phyloP scores from a whole-genome alignment of 2,888 invertebrate genomes.

The Lampropteryx suffumata region DNA sequence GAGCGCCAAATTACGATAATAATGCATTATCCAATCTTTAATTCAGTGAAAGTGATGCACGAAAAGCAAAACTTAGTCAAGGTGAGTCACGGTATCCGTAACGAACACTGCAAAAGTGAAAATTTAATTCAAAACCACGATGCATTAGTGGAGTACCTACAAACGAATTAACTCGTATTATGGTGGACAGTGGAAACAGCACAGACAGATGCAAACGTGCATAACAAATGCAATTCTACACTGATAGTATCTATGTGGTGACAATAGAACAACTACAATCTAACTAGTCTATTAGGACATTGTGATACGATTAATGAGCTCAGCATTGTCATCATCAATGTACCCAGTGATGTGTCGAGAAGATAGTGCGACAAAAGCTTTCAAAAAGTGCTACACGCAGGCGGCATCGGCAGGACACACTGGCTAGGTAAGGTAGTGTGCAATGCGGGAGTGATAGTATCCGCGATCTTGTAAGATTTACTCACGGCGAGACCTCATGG shows the following conservation, averaged over 20 bases:
- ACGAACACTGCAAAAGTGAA: slow-evolving; percentile 17
- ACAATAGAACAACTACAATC: slow-evolving; percentile 8
- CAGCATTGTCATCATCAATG: neutral
- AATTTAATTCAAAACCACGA: slow-evolving; percentile 17
- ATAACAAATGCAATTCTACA: slow-evolving; percentile 17
- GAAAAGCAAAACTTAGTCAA: slow-evolving; percentile 23
- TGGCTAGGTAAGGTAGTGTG: neutral
- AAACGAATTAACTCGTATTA: neutral
- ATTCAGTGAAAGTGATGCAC: slow-evolving; percentile 36
- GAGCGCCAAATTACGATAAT: slow-evolving; percentile 33
- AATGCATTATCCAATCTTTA: slow-evolving; percentile 30
- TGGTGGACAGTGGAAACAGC: neutral
- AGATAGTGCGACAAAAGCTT: slow-evolving; percentile 2
- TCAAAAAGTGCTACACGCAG: neutral
- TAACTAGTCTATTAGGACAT: slow-evolving; percentile 10
- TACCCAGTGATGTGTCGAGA: neutral
- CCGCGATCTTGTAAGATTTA: slow-evolving; percentile 24
- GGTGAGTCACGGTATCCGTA: slow-evolving; percentile 24
- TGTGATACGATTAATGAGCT: neutral
- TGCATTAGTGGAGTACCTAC: slow-evolving; percentile 4
- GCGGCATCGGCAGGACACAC: too few species aligned
- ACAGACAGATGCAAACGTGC: slow-evolving; percentile 15
- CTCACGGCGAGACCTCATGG: slow-evolving; percentile 75
- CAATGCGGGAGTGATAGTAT: neutral
- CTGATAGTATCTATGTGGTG: slow-evolving; percentile 12